Evolutionary conservation across 2,888 invertebrate species (phyloP).

Genomic region (Coelinius sp.): DNA sequence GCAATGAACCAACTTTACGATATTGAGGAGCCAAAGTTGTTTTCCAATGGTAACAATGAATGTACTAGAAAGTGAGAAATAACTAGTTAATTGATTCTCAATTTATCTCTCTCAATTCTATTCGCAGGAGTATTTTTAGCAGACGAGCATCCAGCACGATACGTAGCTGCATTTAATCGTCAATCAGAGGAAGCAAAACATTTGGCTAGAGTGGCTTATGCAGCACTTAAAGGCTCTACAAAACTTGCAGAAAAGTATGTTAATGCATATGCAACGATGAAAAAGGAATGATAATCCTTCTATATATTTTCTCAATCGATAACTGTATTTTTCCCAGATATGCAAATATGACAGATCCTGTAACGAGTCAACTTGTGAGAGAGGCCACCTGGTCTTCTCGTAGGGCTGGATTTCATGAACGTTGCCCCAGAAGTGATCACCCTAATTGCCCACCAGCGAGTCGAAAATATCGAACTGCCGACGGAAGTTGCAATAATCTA

Average conservation of each 20-base stretch:
- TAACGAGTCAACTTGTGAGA: conserved; percentile 15
- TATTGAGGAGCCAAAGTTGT: conserved; percentile 75
- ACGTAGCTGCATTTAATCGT: conserved; percentile 81
- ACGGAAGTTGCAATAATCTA: conserved; percentile 92
- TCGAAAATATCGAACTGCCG: conserved; percentile 83
- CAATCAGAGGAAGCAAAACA: conserved; percentile 76
- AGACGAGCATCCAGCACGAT: conserved; percentile 78
- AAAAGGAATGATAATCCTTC: not conserved
- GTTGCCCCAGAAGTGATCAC: conserved; percentile 79
- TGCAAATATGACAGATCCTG: conserved; percentile 11
- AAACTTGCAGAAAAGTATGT: conserved; percentile 76
- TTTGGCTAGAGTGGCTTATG: conserved; percentile 79
- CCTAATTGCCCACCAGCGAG: conserved; percentile 80
- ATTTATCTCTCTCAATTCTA: not conserved
- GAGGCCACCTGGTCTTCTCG: conserved; percentile 42
- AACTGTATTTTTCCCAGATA: not conserved
- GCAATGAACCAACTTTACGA: conserved; percentile 78
- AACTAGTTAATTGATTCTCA: not conserved
- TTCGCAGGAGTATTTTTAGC: conserved; percentile 77
- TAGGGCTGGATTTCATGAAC: conserved; percentile 61
- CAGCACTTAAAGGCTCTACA: conserved; percentile 78
- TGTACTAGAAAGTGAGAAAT: not conserved
- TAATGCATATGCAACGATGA: not conserved
- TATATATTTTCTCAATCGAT: not conserved
- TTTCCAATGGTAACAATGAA: conserved; percentile 50